Conservation (phyloP, 1,140 invertebrate genomes). For the Hyphantria cunea region DNA sequence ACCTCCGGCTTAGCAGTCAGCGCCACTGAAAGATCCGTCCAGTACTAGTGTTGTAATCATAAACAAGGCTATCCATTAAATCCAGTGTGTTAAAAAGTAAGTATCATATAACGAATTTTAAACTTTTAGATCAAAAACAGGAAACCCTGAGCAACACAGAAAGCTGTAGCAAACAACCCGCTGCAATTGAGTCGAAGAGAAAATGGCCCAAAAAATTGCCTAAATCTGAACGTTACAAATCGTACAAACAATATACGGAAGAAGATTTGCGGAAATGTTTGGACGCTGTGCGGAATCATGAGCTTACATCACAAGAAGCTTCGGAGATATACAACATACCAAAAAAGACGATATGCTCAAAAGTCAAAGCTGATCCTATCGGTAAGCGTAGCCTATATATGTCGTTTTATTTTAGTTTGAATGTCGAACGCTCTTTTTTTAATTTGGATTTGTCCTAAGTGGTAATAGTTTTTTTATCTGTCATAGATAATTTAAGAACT, state of each 20-base stretch:
- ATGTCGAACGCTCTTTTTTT: not conserved
- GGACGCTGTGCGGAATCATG: slow-evolving; percentile 10
- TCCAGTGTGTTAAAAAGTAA: no score
- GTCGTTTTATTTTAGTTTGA: slow-evolving; percentile 5
- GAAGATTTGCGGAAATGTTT: slow-evolving; percentile 8
- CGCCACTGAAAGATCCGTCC: no score
- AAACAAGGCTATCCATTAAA: no score
- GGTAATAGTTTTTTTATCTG: no score
- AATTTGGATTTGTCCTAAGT: no score
- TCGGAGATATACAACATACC: slow-evolving; percentile 17
- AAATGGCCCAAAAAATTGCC: slow-evolving; percentile 45
- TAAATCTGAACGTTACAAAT: slow-evolving; percentile 30
- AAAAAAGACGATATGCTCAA: slow-evolving; percentile 21
- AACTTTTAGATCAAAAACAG: no score
- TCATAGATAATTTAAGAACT: no score
- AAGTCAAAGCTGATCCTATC: slow-evolving; percentile 3
- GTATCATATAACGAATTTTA: no score
- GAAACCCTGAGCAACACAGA: no score
- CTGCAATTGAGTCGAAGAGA: not conserved
- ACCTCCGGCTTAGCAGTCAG: no score
- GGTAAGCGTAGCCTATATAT: slow-evolving; percentile 13
- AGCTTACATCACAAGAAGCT: slow-evolving; percentile 9
- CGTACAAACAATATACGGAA: slow-evolving; percentile 47
- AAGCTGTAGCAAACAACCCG: not conserved
- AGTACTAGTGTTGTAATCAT: no score